Evolutionary conservation across 2,113 vertebrate genomes (phyloP), one percentile per base, ranked within the genome.

Genomic region (Martes martes): DNA sequence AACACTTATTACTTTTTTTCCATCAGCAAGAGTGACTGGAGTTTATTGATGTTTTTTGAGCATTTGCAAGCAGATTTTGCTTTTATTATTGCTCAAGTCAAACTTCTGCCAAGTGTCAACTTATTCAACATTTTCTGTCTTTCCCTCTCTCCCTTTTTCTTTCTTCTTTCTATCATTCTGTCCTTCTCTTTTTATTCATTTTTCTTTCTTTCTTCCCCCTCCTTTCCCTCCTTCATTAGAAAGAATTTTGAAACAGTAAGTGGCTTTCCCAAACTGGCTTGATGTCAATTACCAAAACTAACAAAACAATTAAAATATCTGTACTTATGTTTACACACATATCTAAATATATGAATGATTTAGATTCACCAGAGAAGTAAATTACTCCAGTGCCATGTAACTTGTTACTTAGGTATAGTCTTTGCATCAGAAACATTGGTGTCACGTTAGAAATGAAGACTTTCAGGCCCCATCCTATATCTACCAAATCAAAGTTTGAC

Each of bases 101-200:
- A 65, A n/a, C 28, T 52, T 92, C 65, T 14, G 21, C 3, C 24
- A 92, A 90, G 19, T 16, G 42, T 82, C 69, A 73, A 55, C n/a
- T 80, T 90, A 87, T 18, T 61, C 33, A 78, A 89, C 2, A 82
- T 55, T 92, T 97, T 31, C 69, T 88, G 79, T 92, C 89, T 67
- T 36, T 42, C 6, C 47, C 61, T 8, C 19, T 28, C 28, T 89
- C 36, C 23, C 33, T 19, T 23, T 21, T 50, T 61, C 5, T 7
- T 63, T 28, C 13, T 36, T 9, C 55, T 57, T 21, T 57, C 50
- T 19, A 33, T 9, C 47, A 16, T 91, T 9, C 57, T 57, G 19
- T 57, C 50, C 33, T n/a, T 9, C n/a, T 16, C 65, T 4, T 7
- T 1, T 79, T 42, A 15, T 50, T n/a, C 8, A 33, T 6, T 7